Evolutionary conservation across 2,797 vertebrate species (phyloP).

Genomic region (Sebastes jordani): DNA sequence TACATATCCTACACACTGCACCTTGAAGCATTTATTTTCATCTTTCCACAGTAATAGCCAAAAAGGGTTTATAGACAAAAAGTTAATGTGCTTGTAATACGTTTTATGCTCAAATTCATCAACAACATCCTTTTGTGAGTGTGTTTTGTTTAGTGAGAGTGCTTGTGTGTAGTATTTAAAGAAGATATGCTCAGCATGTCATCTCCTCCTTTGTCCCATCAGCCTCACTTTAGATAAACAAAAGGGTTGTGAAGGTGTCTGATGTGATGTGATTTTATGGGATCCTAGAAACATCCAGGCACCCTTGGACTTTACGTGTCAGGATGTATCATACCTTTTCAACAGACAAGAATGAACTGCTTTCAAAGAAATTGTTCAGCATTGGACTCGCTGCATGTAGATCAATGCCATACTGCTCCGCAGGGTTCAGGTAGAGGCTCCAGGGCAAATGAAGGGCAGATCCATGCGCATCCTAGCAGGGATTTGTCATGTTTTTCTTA

Average conservation of each 20-base stretch:
- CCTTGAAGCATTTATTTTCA: not conserved
- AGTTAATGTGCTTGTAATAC: not conserved
- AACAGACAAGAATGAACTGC: conserved; percentile 54
- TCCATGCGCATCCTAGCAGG: conserved; percentile 42
- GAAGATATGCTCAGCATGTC: conserved; percentile 5
- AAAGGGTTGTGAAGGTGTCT: conserved; percentile 46
- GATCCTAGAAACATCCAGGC: conserved; percentile 29
- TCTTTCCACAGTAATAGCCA: not conserved
- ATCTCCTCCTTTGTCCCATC: conserved; percentile 36
- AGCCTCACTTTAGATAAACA: conserved; percentile 32
- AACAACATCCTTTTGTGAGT: too few relatives aligned
- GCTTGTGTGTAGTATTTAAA: not conserved
- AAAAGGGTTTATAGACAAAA: not conserved
- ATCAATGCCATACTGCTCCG: conserved; percentile 33
- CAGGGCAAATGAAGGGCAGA: conserved; percentile 73
- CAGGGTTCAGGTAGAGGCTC: conserved; percentile 64
- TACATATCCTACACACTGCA: not conserved
- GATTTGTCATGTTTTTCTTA: conserved; percentile 73
- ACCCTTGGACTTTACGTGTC: conserved; percentile 45
- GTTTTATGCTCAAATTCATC: not conserved
- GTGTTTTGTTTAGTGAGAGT: too few relatives aligned
- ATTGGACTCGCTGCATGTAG: conserved; percentile 22
- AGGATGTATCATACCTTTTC: conserved; percentile 33
- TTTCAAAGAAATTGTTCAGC: conserved; percentile 57
- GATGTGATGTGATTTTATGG: conserved; percentile 46